Base-by-base conservation (phyloP, 2,888 invertebrate species). In the Drosophila cognata region DNA sequence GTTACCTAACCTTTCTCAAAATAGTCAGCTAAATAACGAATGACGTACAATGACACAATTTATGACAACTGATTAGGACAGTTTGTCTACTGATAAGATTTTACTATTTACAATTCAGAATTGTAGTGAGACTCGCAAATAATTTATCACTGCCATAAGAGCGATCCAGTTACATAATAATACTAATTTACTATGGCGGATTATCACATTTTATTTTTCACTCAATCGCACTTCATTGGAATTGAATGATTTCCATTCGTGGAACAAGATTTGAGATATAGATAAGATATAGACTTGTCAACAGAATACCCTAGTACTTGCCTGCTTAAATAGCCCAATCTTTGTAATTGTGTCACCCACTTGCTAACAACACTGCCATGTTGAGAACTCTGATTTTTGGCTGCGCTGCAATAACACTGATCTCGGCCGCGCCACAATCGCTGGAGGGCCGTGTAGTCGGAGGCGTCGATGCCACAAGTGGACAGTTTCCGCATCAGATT, bases 401-500 rank as follows among this genome's bases (percentile, higher is more conserved):
- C 38, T 73, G 56, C 28, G 36, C 38, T 46, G 60, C 63, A 28
- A n/a, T 77, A 16, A 46, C 61, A 13, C 1, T 62, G 2, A 59
- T 50, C 11, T 29, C 63, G 10, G 82, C 86, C 8, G 77, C 76
- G 13, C 84, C 89, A 7, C 57, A 62, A 35, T 51, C 55, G 10
- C 61, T 43, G 8, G 51, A 62, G 11, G 81, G 81, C 0, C 91
- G 91, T 11, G 75, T 91, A 53, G 91, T 91, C 18, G 92, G 92
- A 29, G 93, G 93, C 11, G 60, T 64, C 2, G 81, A 89, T 69
- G 93, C 93, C 13, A 58, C 43, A 5, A 57, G 67, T 29, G 91
- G 87, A 11, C 89, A 92, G 69, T 93, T 92, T 77, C 91, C 93
- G 0, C 88, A 92, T 77, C 92, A 93, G 88, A 80, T 92, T 18